phyloP scores from a whole-genome alignment of 2,797 vertebrate species.

The Schizopygopsis pylzovi region DNA sequence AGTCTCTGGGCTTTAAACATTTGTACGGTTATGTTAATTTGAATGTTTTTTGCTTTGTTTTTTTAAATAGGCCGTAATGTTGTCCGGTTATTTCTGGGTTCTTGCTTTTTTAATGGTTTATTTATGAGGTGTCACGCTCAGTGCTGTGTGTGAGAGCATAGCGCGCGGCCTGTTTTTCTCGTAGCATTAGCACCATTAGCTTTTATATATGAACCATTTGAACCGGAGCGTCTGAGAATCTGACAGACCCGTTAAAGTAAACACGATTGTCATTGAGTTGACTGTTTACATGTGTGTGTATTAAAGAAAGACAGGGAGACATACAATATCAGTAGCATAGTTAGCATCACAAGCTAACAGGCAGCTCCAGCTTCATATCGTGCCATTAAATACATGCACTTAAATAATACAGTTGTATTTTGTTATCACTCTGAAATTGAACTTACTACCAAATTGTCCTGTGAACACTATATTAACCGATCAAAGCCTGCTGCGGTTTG shows the following conservation, averaged over 20 bases:
- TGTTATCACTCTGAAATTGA: neutral
- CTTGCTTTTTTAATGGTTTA: neutral
- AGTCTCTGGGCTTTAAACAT: conserved; percentile 9
- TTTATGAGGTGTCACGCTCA: neutral
- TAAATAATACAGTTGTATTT: neutral
- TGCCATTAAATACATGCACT: neutral
- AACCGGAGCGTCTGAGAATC: neutral
- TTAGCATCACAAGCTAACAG: conserved; percentile 31
- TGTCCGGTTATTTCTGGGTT: neutral
- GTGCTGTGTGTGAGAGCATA: neutral
- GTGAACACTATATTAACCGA: neutral
- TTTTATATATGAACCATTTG: neutral
- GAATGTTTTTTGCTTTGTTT: no score
- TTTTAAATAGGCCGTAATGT: neutral
- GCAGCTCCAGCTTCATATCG: conserved; percentile 1
- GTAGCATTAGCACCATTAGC: conserved; percentile 46
- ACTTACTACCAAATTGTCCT: neutral
- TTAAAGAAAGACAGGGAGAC: neutral
- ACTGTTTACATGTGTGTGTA: no score
- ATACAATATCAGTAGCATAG: neutral
- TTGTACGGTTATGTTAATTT: neutral
- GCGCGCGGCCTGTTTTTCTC: conserved; percentile 44
- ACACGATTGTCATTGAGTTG: neutral
- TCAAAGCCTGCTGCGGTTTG: neutral
- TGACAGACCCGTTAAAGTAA: neutral